A percentile compares a stretch with the other conserved stretches of the same genome.
Conservation (phyloP, 1,140 invertebrate species). For the Apocrypta bakeri region DNA sequence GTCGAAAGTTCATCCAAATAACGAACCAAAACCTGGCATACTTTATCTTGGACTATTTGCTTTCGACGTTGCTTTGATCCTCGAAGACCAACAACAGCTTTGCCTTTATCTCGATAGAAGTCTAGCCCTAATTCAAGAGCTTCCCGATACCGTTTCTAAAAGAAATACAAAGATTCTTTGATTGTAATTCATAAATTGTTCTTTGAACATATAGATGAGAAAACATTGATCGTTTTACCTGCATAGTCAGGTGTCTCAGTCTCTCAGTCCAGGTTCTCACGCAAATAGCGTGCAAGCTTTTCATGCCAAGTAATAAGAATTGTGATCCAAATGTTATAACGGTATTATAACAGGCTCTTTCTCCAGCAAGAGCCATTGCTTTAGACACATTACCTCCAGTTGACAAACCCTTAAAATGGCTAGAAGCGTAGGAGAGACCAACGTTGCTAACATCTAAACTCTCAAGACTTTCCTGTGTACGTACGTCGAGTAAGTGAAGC, state of each 20-base stretch:
- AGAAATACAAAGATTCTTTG: no score
- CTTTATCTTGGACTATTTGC: constrained; percentile 78
- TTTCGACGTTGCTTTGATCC: constrained; percentile 77
- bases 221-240: constrained; percentile 60
- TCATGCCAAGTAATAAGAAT: constrained; percentile 88
- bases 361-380: constrained; percentile 87
- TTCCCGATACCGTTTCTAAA: constrained; percentile 77
- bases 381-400: constrained; percentile 85
- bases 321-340: constrained; percentile 87
- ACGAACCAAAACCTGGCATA: constrained; percentile 72
- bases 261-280: constrained; percentile 90
- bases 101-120: constrained; percentile 82
- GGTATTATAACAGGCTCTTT: constrained; percentile 93
- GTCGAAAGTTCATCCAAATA: constrained; percentile 77
- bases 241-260: constrained; percentile 81
- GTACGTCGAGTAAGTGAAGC: constrained; percentile 91
- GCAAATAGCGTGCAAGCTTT: constrained; percentile 85
- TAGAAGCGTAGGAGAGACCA: constrained; percentile 92
- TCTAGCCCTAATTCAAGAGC: constrained; percentile 80
- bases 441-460: constrained; percentile 87
- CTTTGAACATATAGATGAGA: no score
- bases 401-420: constrained; percentile 91
- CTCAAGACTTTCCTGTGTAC: constrained; percentile 89
- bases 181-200: no score
- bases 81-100: constrained; percentile 79